Conservation (phyloP, 2,797 vertebrate genomes). For the Momotus momota region DNA sequence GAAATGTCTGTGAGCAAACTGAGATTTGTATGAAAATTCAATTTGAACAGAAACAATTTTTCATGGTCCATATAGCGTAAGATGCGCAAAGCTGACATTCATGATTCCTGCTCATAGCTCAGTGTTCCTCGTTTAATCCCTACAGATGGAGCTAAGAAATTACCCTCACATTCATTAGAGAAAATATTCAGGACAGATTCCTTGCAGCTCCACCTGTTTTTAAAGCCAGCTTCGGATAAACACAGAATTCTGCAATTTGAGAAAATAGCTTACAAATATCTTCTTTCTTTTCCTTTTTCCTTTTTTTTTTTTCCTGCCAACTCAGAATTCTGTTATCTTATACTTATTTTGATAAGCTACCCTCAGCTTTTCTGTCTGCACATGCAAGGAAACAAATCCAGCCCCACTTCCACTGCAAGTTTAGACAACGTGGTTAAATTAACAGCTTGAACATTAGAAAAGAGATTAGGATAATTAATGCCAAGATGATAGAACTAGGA, state of each 20-base stretch:
- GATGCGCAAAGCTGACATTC: background rate
- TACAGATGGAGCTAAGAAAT: background rate
- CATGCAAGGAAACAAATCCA: conserved; percentile 77
- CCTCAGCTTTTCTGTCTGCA: conserved; percentile 75
- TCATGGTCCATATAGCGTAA: background rate
- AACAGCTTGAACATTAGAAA: conserved; percentile 78
- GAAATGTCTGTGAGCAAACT: background rate
- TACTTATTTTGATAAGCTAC: conserved; percentile 72
- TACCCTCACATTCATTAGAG: background rate
- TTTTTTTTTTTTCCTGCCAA: background rate
- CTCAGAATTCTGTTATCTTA: conserved; percentile 64
- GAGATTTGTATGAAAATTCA: background rate
- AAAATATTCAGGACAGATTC: background rate
- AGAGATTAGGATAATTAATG: conserved; percentile 82
- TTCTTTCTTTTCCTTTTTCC: background rate
- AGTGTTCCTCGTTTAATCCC: background rate
- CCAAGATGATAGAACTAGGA: conserved; percentile 80
- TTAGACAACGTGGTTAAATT: conserved; percentile 79
- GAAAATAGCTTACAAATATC: background rate
- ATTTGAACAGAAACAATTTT: background rate
- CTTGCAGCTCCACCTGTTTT: conserved; percentile 24
- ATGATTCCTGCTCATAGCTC: background rate
- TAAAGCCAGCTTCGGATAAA: background rate
- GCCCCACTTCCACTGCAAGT: conserved; percentile 77
- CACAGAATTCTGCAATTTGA: background rate